Evolutionary conservation across 2,113 vertebrate species (phyloP), one percentile per base, ranked within the genome.

Genomic region (Ceuthmochares aereus): DNA sequence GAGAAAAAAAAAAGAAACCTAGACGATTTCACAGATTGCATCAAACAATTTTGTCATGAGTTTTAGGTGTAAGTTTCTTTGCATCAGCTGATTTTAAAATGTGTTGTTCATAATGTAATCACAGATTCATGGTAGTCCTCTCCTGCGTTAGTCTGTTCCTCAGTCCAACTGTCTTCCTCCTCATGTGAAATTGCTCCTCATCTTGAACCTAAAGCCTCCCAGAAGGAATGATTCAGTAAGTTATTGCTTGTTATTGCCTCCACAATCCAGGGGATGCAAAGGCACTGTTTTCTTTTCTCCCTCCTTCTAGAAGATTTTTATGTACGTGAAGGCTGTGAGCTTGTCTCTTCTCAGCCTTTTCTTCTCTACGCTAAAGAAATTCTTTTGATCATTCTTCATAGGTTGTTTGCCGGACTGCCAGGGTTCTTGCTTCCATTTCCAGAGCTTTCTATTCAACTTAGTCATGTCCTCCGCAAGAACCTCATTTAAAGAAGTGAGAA

Each of bases 401-500:
- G 34, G 52, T 16, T 23, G 10, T 34, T 82, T 45, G 22, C 32
- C 34, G 73, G 59, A 26, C 30, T 55, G n/a, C 10, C 1, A 2
- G 30, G 26, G 16, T 66, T 51, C 64, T 78, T 34, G 7, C 25
- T 83, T 69, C 68, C 43, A 14, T 43, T 72, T 72, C 58, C 70
- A 49, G 45, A 49, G 15, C 12, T 36, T 30, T 42, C 22, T 22
- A 9, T 70, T 67, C 37, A n/a, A 12, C 36, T 52, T 83, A 0
- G 0, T 14, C 29, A 10, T 1, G 1, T 74, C 32, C 7, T 63
- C 42, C 17, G 54, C 1, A 4, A 67, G 32, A 29, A 25, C 18
- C 25, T 72, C 18, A 4, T 21, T 19, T n/a, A 34, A 15, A 21
- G 42, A 63, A 45, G 18, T 3, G 8, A 56, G 36, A 34, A 67